Base-by-base conservation (phyloP, 2,888 invertebrate species). In the Tipula helvola region DNA sequence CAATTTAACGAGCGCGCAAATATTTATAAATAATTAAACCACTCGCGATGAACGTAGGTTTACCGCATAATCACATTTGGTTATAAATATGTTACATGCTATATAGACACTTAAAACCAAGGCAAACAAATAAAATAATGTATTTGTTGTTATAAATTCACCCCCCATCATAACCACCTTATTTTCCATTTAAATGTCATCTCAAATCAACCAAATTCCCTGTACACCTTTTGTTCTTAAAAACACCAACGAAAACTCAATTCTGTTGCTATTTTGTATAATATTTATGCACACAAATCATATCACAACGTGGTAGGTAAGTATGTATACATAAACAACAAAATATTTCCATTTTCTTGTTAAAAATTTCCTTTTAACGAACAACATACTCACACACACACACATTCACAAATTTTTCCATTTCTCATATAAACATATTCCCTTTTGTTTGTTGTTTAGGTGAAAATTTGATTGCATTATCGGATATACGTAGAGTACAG, bases 391-490 rank as follows among this genome's bases (percentile, higher is more conserved):
- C 4, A 71, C 71, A 71, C n/a, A 10, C 10, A 71, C 52, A 71
- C n/a, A 28, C 2, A 71, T 0, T 28, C 52, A 71, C 18, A 71
- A 71, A 71, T 28, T 71, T 71, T 71, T 0, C 71, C 71, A 71
- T 71, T 28, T 71, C 71, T 71, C 71, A 18, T 71, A 71, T 28
- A 28, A 71, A 71, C 71, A 71, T 71, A 71, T 71, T 71, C 71
- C 71, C 71, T 7, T 71, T 71, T 71, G 71, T 71, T 71, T 71
- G 71, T 71, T 71, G 71, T 71, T 71, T 71, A 71, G 71, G 71
- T 71, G 71, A 71, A 71, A 71, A 71, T 71, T 71, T 71, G 71
- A 71, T 71, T 71, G 71, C 71, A 71, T 71, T 71, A 71, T 71
- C 71, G 71, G 71, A 71, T 71, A 71, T 71, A 71, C 71, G 71